A percentile compares a stretch with the other conserved stretches of the same genome.
These are phyloP conservation scores for Chelonoidis abingdonii DNA, from an alignment of 2,113 vertebrate species.

Conservation along the genomic window DNA sequence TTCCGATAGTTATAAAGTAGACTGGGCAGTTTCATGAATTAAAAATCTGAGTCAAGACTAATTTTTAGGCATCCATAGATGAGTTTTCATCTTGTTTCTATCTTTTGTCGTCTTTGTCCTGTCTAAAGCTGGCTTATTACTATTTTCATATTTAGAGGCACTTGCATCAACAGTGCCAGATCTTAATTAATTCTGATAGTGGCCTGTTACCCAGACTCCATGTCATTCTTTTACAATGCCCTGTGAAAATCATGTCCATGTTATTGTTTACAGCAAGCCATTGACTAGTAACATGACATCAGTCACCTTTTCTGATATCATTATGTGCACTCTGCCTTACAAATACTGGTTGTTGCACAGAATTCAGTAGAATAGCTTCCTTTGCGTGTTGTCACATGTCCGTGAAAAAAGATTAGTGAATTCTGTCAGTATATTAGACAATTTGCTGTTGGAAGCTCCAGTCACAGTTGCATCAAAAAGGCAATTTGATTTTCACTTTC, in stretches of 20 bases:
- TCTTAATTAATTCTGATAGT: not conserved
- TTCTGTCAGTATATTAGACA: not conserved
- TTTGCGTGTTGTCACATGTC: not conserved
- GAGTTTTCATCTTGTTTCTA: not conserved
- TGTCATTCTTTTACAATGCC: not conserved
- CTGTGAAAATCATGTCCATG: not conserved
- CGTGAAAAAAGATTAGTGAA: not conserved
- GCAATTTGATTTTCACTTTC: not conserved
- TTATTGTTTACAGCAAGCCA: not conserved
- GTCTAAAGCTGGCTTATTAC: not conserved
- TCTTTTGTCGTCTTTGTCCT: not conserved
- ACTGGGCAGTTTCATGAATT: not conserved
- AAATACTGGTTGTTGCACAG: accelerated
- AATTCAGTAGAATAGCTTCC: not conserved
- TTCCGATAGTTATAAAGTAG: not conserved
- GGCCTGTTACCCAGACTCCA: accelerated
- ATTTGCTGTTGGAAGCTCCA: not conserved
- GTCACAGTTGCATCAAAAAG: not conserved
- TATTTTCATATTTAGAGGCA: not conserved
- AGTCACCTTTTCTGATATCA: not conserved
- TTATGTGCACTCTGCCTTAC: not conserved
- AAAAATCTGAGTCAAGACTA: not conserved
- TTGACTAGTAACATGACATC: not conserved
- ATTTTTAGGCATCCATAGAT: not conserved
- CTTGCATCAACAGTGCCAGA: not conserved